These are phyloP conservation scores for Venustaconcha ellipsiformis DNA, from an alignment of 1,140 invertebrate genomes.

Conservation along the genomic window DNA sequence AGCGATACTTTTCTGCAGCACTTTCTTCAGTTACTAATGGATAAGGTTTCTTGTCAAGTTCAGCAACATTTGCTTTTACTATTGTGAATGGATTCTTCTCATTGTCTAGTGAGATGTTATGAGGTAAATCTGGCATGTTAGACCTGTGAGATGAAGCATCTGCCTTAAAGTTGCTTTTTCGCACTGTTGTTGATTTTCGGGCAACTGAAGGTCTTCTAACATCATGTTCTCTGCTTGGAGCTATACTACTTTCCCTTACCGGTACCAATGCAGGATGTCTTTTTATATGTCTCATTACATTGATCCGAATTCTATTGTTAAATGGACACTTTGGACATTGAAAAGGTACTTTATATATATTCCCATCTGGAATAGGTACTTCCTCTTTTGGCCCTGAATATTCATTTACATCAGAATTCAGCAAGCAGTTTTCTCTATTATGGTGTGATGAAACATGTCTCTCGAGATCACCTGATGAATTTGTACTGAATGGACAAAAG, in stretches of 20 bases:
- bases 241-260: neutral
- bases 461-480: too few species aligned
- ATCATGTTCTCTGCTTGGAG: too few species aligned
- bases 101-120: too few species aligned
- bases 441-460: too few species aligned
- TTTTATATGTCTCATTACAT: constrained; percentile 24
- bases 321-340: constrained; percentile 20
- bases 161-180: too few species aligned
- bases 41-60: neutral
- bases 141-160: too few species aligned
- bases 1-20: constrained; percentile 9
- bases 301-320: constrained; percentile 17
- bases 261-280: constrained; percentile 25
- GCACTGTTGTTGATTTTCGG: constrained; percentile 20
- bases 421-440: too few species aligned
- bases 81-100: constrained; percentile 21
- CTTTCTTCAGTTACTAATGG: neutral
- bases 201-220: neutral
- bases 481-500: too few species aligned
- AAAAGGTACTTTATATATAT: constrained; percentile 24
- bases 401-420: too few species aligned
- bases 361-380: constrained; percentile 28
- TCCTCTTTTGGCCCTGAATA: constrained; percentile 1
- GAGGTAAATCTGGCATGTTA: too few species aligned
- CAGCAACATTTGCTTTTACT: constrained; percentile 14